Evolutionary conservation across 1,140 invertebrate genomes (phyloP), one percentile per base, ranked within the genome.

Genomic region (Drosophila pachea): DNA sequence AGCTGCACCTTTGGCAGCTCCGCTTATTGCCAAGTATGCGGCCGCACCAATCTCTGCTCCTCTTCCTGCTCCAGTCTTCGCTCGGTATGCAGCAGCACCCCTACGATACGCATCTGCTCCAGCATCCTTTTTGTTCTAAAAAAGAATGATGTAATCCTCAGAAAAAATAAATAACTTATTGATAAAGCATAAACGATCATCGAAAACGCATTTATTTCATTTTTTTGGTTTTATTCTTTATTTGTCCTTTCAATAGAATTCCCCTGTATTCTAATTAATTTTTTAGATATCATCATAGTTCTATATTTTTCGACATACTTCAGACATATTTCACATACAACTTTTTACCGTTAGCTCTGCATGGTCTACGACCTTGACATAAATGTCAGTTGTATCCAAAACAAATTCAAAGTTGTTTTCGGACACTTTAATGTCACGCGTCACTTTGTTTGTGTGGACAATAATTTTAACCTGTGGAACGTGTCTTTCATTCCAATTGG

Each of bases 401-500:
- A 42, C 49, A 66, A 69, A 56, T 48, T 65, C 38, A 70, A 59
- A 32, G 38, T 11, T 59, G 38, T 38, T 54, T 70, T 59, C 59
- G 42, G 50, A 36, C 62, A 66, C 45, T 59, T 65, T 47, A 50
- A 58, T 59, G 61, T 54, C 54, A 65, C 68, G 61, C 68, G 62
- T 65, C 50, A 35, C 59, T 71, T 14, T 0, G 68, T 54, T 68
- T 45, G 52, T 59, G 49, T 64, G 56, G 59, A 59, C 71, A 63
- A 68, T 65, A 60, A 68, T 54, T 62, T 72, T 60, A 38, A 66
- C 38, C 58, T 54, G 42, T 7, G 16, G 38, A 58, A 66, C 62
- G 68, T 70, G 68, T 66, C 68, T 33, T 53, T 62, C 68, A 70
- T 33, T 16, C 22, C 29, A 70, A 65, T 65, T n/a, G 33, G 38